phyloP scores from a whole-genome alignment of 1,140 invertebrate genomes.

The Scylla paramamosain region DNA sequence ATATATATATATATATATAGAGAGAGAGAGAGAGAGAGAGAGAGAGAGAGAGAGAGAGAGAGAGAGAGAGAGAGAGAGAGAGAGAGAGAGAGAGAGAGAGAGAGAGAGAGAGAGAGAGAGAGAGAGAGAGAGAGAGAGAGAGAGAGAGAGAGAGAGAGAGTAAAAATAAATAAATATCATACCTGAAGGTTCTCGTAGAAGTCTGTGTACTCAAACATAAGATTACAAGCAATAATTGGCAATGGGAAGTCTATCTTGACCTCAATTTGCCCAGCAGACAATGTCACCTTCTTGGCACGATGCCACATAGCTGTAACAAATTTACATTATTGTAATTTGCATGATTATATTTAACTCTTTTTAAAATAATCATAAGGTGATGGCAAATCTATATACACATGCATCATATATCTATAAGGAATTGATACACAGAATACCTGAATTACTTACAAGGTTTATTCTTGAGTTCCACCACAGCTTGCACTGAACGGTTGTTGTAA shows the following conservation, averaged over 20 bases:
- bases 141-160: no score
- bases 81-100: no score
- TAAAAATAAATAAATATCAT: neutral
- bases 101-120: no score
- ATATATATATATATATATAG: no score
- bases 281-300: slow-evolving; percentile 94
- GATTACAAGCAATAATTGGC: slow-evolving; percentile 97
- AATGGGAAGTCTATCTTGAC: slow-evolving; percentile 97
- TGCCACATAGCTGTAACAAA: slow-evolving; percentile 91
- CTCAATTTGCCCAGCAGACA: slow-evolving; percentile 95
- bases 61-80: no score
- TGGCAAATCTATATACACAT: neutral
- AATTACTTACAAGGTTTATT: slow-evolving; percentile 87
- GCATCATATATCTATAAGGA: neutral
- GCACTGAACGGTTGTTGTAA: slow-evolving; percentile 97
- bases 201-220: slow-evolving; percentile 99
- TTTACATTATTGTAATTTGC: neutral
- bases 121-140: no score
- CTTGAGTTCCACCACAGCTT: slow-evolving; percentile 97
- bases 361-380: neutral
- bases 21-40: no score
- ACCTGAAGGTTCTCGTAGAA: slow-evolving; percentile 94
- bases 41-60: no score
- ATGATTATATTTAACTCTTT: neutral
- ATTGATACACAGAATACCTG: no score